Evolutionary conservation across 1,140 invertebrate genomes (phyloP), one percentile per base, ranked within the genome.

Genomic region (Eumaeus atala): DNA sequence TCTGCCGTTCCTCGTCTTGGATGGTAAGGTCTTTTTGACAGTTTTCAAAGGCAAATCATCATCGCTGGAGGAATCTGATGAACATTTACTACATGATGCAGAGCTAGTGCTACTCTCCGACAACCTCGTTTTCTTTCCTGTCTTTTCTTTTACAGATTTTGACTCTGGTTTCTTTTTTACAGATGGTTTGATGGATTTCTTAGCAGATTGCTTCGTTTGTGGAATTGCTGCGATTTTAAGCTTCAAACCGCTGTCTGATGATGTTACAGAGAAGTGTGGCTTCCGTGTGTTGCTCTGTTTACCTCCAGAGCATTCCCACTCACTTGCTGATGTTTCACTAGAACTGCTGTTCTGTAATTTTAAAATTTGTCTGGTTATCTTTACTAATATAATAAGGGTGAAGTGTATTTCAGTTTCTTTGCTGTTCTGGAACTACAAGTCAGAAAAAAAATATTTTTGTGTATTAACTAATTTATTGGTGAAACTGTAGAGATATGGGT

Each of bases 171-270:
- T 83, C 65, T 81, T 84, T 59, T 81, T 84, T 3, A 71, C 68
- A 35, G 73, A 57, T 48, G 72, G 75, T 55, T 73, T 77, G 18
- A 59, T 21, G 18, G 59, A 56, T 52, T 77, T 78, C 59, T 81
- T 84, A 7, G 72, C 50, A 34, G 72, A 62, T 16, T 63, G 60
- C 60, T 83, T 83, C 37, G 74, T 64, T 18, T 66, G 74, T 52
- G 72, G 81, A 61, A 86, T 80, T 17, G 83, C 83, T 56, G 83
- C 83, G 17, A 86, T 86, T 74, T 86, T 86, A 10, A 86, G 69
- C 52, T 84, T 86, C 33, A 86, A 52, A 10, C 83, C 83, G 14
- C 80, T 86, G 34, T 86, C 83, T 66, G 74, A 80, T 12, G 83
- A 86, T 36, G 83, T 86, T 21, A 86, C 83, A 35, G 83, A 86